Evolutionary conservation across 2,888 invertebrate genomes (phyloP).

Genomic region (Barypeithes pellucidus): DNA sequence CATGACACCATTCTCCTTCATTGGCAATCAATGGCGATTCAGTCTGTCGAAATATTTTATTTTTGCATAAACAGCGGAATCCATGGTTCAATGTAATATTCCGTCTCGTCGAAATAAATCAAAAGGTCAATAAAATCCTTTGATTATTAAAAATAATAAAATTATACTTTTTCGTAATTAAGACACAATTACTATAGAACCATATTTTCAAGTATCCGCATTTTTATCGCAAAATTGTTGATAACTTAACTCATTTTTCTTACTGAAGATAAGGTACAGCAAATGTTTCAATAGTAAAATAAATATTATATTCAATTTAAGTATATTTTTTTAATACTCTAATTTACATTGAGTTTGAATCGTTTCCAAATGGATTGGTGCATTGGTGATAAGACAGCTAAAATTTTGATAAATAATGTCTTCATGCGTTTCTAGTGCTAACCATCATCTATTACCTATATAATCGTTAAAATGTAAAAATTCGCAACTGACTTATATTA

Average conservation of each 20-base stretch:
- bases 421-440: too few species aligned
- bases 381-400: too few species aligned
- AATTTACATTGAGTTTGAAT: background rate
- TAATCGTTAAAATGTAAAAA: too few species aligned
- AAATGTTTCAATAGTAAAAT: conserved; percentile 4
- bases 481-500: too few species aligned
- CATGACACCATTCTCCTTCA: too few species aligned
- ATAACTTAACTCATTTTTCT: background rate
- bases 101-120: background rate
- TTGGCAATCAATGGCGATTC: too few species aligned
- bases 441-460: too few species aligned
- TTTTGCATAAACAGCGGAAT: too few species aligned
- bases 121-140: background rate
- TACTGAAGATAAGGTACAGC: conserved; percentile 6
- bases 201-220: background rate
- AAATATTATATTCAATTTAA: background rate
- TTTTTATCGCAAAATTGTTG: background rate
- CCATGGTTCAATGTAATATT: background rate
- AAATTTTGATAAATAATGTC: too few species aligned
- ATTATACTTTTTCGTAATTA: too few species aligned
- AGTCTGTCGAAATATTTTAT: too few species aligned
- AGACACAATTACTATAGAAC: background rate
- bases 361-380: too few species aligned
- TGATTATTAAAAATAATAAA: background rate
- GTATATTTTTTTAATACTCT: background rate